Conservation (phyloP, 1,140 invertebrate species). For the Sitobion miscanthi region DNA sequence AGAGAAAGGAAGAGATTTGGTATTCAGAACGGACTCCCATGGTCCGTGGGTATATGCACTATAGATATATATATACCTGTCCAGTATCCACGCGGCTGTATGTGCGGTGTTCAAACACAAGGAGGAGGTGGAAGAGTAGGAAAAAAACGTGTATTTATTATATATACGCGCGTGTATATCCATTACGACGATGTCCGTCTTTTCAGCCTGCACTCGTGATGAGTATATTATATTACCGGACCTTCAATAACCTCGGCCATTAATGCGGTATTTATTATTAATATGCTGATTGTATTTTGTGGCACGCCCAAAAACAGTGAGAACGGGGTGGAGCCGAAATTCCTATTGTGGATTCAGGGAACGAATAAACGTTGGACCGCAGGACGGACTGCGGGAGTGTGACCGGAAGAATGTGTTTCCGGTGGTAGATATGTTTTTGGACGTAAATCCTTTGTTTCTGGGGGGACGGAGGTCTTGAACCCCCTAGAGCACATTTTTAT, state of each 20-base stretch:
- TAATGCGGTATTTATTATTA: slow-evolving; percentile 55
- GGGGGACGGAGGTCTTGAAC: too few species aligned
- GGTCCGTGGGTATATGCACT: background rate
- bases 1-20: slow-evolving; percentile 26
- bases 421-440: background rate
- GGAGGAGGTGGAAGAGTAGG: background rate
- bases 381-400: background rate
- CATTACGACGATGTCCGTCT: slow-evolving; percentile 48
- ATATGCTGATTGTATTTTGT: slow-evolving; percentile 50
- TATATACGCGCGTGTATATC: slow-evolving; percentile 9
- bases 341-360: slow-evolving; percentile 50
- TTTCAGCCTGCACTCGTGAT: slow-evolving; percentile 50
- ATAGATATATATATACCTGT: slow-evolving; percentile 15
- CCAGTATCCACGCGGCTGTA: background rate
- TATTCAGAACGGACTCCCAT: slow-evolving; percentile 45
- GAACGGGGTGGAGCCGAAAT: slow-evolving; percentile 46
- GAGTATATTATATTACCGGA: slow-evolving; percentile 56
- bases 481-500: background rate
- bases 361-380: slow-evolving; percentile 21
- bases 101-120: slow-evolving; percentile 5
- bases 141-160: slow-evolving; percentile 20
- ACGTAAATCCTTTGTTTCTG: background rate
- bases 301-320: slow-evolving; percentile 45
- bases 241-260: slow-evolving; percentile 51
- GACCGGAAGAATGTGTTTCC: slow-evolving; percentile 39